Evolutionary conservation across 1,140 invertebrate genomes (phyloP), one percentile per base, ranked within the genome.

Genomic region (Teleopsis dalmanni): DNA sequence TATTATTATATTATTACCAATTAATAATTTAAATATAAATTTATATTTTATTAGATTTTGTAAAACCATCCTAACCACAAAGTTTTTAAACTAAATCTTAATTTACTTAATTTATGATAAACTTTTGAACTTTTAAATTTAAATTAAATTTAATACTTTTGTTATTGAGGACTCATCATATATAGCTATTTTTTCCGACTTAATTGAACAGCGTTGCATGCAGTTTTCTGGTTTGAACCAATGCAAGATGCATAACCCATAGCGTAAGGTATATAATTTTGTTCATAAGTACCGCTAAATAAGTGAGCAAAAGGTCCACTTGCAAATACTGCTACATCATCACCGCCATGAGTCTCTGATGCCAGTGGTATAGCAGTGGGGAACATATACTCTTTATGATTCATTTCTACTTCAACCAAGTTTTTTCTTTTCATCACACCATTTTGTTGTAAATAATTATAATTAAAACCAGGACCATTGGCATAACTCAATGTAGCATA

Each of bases 181-280:
- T n/a, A n/a, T n/a, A n/a, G n/a, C n/a, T n/a, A n/a, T n/a, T n/a
- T n/a, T n/a, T n/a, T n/a, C n/a, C n/a, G n/a, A n/a, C n/a, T n/a
- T n/a, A n/a, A n/a, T n/a, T n/a, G n/a, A n/a, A n/a, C n/a, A n/a
- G n/a, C n/a, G n/a, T n/a, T n/a, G n/a, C n/a, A n/a, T n/a, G n/a
- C n/a, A n/a, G n/a, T n/a, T n/a, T n/a, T n/a, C n/a, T n/a, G n/a
- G n/a, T n/a, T n/a, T n/a, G n/a, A n/a, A n/a, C n/a, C n/a, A n/a
- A n/a, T n/a, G n/a, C 82, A 84, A 3, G 81, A 72, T 0, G 83
- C 83, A 49, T 78, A 86, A 0, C 75, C 80, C 57, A 86, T 80
- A 7, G 79, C 76, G 58, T 84, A 78, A 2, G 84, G 81, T 34
- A 87, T 81, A 35, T 76, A 80, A 59, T 83, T 81, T 59, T 87